Conservation (phyloP, 2,113 vertebrate species). For the Sapayoa aenigma region DNA sequence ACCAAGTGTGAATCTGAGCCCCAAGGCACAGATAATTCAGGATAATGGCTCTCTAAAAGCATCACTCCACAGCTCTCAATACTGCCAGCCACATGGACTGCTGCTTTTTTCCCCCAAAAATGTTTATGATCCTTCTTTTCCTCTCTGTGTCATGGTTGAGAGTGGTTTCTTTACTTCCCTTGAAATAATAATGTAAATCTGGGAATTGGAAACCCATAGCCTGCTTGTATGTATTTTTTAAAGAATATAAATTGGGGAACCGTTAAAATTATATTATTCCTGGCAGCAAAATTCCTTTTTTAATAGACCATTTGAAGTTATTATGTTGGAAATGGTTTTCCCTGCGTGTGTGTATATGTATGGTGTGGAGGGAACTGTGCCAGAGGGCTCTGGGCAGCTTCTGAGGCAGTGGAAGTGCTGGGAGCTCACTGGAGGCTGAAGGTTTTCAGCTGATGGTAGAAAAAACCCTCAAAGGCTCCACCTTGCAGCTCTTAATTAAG, state of each 20-base stretch:
- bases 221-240: not conserved
- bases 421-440: not conserved
- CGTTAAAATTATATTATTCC: conserved; percentile 23
- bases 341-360: not conserved
- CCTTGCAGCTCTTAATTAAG: not conserved
- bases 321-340: not conserved
- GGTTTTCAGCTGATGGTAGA: not conserved
- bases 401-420: not conserved
- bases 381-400: not conserved
- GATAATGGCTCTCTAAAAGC: not conserved
- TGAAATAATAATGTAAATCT: conserved; percentile 16
- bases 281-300: not conserved
- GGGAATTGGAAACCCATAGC: not conserved
- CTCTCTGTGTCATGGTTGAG: not conserved
- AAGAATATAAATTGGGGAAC: not conserved
- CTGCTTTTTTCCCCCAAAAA: not conserved
- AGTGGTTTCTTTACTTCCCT: conserved; percentile 19
- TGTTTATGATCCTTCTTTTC: not conserved
- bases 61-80: rapidly evolving
- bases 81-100: not conserved
- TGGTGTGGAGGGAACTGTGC: not conserved
- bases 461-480: not conserved
- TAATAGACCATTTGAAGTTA: not conserved
- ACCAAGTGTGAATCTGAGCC: not conserved
- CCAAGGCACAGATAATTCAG: not conserved